A percentile compares a stretch with the other conserved stretches of the same genome.
phyloP scores from a whole-genome alignment of 1,140 invertebrate genomes.

The Galendromus occidentalis region DNA sequence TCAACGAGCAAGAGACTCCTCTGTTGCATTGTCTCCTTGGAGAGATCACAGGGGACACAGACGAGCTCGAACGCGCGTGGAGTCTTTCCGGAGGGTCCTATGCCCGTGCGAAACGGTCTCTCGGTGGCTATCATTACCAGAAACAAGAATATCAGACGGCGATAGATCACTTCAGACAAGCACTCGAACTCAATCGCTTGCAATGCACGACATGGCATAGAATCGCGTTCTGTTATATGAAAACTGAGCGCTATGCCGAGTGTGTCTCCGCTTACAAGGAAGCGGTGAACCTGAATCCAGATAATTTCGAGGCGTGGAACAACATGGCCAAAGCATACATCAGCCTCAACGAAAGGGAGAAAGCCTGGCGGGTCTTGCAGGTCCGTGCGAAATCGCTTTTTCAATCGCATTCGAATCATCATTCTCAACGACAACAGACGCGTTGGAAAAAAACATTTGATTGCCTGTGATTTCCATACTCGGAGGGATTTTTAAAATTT shows the following conservation, averaged over 20 bases:
- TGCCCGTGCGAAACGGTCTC: conserved; percentile 53
- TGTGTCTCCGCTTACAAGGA: conserved; percentile 62
- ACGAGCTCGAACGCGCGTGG: conserved; percentile 73
- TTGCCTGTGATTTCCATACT: too few relatives aligned
- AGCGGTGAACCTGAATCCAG: conserved; percentile 64
- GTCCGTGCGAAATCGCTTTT: background rate
- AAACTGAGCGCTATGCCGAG: conserved; percentile 53
- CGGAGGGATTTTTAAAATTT: too few relatives aligned
- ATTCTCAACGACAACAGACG: too few relatives aligned
- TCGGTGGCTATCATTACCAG: conserved; percentile 56
- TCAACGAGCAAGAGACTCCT: conserved; percentile 56
- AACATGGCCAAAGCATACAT: conserved; percentile 84
- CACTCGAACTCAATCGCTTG: conserved; percentile 59
- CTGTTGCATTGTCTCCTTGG: conserved; percentile 71
- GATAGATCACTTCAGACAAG: conserved; percentile 53
- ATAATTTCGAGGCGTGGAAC: conserved; percentile 89
- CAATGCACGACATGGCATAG: conserved; percentile 59
- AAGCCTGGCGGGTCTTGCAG: conserved; percentile 51
- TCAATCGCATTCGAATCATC: background rate
- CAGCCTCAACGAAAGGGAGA: conserved; percentile 57
- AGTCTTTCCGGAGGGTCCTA: conserved; percentile 56
- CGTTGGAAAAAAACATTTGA: too few relatives aligned
- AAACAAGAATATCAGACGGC: conserved; percentile 49
- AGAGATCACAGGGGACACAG: conserved; percentile 46
- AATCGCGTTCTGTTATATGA: conserved; percentile 61